A percentile compares a stretch with the other conserved stretches of the same genome.
Evolutionary conservation across 2,888 invertebrate species (phyloP).

Genomic region (Cetonia aurata): DNA sequence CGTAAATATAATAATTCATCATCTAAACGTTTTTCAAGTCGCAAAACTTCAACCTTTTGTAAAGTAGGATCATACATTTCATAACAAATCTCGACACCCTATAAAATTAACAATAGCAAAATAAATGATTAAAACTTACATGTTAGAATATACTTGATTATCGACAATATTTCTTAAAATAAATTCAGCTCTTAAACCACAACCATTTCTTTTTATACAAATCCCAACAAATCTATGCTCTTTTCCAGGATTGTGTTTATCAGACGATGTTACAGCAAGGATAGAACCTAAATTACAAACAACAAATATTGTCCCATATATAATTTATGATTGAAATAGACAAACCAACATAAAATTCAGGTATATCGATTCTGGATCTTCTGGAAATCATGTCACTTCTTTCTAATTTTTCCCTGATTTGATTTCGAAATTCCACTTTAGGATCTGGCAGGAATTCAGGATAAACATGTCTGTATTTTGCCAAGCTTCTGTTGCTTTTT

Average conservation of each 20-base stretch:
- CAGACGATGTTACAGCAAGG: constrained; percentile 88
- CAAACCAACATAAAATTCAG: constrained; percentile 97
- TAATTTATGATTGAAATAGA: constrained; percentile 44
- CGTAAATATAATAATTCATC: constrained; percentile 88
- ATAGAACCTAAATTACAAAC: constrained; percentile 77
- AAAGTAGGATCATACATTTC: constrained; percentile 95
- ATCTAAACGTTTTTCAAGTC: constrained; percentile 93
- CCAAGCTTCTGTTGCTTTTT: constrained; percentile 51
- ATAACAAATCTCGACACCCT: constrained; percentile 78
- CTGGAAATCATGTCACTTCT: constrained; percentile 93
- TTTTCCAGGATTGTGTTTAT: constrained; percentile 87
- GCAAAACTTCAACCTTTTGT: constrained; percentile 89
- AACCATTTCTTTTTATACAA: constrained; percentile 87
- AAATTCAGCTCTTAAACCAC: constrained; percentile 88
- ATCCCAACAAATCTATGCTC: constrained; percentile 91
- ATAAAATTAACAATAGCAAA: constrained; percentile 46
- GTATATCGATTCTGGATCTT: constrained; percentile 85
- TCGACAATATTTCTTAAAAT: constrained; percentile 94
- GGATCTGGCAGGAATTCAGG: constrained; percentile 96
- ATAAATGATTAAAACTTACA: neutral
- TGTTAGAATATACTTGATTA: constrained; percentile 70
- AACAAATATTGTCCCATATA: neutral
- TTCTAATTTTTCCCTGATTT: constrained; percentile 88
- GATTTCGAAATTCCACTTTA: constrained; percentile 81
- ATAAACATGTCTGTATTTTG: constrained; percentile 79